Evolutionary conservation across 2,113 vertebrate species (phyloP), one percentile per base, ranked within the genome.

Genomic region (Mesitornis unicolor): DNA sequence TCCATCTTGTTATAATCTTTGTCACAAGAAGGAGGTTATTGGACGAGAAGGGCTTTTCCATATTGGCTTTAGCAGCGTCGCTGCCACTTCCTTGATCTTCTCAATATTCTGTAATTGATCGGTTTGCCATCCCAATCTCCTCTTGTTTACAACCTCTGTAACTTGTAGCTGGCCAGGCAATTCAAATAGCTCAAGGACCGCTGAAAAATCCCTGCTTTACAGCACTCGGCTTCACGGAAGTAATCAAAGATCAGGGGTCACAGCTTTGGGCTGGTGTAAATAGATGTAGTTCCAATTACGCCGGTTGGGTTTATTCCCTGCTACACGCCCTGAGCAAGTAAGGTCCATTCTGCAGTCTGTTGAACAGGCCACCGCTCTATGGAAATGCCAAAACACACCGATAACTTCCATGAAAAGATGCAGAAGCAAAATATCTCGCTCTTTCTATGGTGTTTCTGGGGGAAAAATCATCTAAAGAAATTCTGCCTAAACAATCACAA

Each of bases 101-200:
- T 93, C 92, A 93, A 87, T 89, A 95, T 81, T 92, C 76, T 57
- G 36, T 45, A 89, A 90, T 90, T 94, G 93, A 96, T 93, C 2
- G 0, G 56, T 92, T 96, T 95, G 76, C 73, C 45, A 56, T 86
- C 65, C 79, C 90, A 75, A 78, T 96, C 87, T 92, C 50, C 60
- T 56, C 38, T 94, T 78, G 67, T 92, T 93, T 93, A 87, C 73
- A 81, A 60, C 60, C 64, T 84, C 87, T 56, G 42, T 74, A 59
- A 59, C 68, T 89, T 53, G 50, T n/a, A 88, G 68, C 51, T 75
- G 64, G 79, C 43, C 83, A 56, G 84, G 70, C 33, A 83, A 83
- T 54, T 88, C 75, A 63, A 88, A 45, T 3, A 90, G 54, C 70
- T 51, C 70, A 88, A 94, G 64, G 73, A 86, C n/a, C 2, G 10